Percentiles rank a stretch among this genome's conserved stretches.
These are phyloP conservation scores for Halichoeres trimaculatus DNA, from an alignment of 2,113 vertebrate species.

Conservation along the genomic window DNA sequence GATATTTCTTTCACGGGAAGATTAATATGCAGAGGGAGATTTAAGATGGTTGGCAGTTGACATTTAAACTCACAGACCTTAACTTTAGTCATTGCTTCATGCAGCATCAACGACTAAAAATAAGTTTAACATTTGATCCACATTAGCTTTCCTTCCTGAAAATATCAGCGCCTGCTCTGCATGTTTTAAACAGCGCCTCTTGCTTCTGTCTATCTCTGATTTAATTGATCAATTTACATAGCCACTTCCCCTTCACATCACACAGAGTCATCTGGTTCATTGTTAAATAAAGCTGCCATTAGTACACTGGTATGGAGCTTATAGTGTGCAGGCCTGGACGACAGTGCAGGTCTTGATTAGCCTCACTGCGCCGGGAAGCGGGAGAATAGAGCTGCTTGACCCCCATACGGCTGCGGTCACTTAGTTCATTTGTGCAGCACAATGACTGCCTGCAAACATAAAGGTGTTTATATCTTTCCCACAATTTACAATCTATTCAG, in stretches of 20 bases:
- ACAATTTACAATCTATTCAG: conserved; percentile 76
- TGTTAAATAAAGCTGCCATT: neutral
- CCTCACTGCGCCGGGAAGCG: conserved; percentile 21
- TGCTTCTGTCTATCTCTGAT: neutral
- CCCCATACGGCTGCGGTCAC: conserved; percentile 58
- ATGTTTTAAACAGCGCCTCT: neutral
- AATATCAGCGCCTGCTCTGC: neutral
- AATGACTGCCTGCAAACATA: conserved; percentile 66
- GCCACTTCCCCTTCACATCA: neutral
- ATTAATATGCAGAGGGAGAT: no score
- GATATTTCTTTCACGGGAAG: no score
- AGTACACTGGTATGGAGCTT: neutral
- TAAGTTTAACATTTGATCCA: no score
- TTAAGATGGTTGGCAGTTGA: no score
- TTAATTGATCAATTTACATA: neutral
- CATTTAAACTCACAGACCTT: no score
- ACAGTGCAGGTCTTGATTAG: conserved; percentile 33
- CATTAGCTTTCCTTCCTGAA: neutral
- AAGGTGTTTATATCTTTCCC: conserved; percentile 67
- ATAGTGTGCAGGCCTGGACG: neutral
- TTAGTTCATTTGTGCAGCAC: conserved; percentile 70
- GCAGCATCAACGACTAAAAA: no score
- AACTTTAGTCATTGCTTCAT: no score
- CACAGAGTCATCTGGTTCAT: neutral
- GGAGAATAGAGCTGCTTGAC: conserved; percentile 60